Conservation (phyloP, 2,888 invertebrate genomes). For the Ormyrus labotus region DNA sequence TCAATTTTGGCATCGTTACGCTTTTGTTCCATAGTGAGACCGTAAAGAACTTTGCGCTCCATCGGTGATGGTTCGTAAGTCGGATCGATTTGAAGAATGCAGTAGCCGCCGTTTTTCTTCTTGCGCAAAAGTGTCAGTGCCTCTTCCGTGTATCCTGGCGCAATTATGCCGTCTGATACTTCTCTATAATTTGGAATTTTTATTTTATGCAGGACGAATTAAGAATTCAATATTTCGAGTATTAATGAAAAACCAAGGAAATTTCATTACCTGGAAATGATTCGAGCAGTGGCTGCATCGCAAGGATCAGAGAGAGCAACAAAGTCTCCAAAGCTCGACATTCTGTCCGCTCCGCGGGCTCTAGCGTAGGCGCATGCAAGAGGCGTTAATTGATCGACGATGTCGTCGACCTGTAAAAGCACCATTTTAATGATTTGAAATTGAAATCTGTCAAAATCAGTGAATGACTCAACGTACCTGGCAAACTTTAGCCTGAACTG, state of each 20-base stretch:
- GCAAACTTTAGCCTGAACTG: constrained; percentile 89
- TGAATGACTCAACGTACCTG: constrained; percentile 77
- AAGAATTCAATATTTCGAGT: neutral
- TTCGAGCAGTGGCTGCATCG: constrained; percentile 92
- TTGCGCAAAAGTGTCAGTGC: constrained; percentile 92
- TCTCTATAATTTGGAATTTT: constrained; percentile 77
- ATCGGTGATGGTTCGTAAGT: constrained; percentile 87
- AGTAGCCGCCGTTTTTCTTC: constrained; percentile 96
- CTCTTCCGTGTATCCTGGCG: constrained; percentile 90
- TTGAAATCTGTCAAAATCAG: neutral
- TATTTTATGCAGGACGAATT: neutral
- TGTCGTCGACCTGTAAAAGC: constrained; percentile 83
- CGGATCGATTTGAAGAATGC: constrained; percentile 94
- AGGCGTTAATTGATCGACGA: constrained; percentile 85
- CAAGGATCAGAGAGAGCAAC: constrained; percentile 94
- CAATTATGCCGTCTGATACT: constrained; percentile 99
- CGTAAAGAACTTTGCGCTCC: constrained; percentile 91
- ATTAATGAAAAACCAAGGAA: neutral
- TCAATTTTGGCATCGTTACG: constrained; percentile 93
- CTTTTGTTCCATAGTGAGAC: constrained; percentile 90
- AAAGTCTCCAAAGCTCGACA: constrained; percentile 99
- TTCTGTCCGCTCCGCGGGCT: constrained; percentile 97
- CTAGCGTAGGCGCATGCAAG: constrained; percentile 95
- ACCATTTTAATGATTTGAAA: neutral
- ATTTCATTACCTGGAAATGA: constrained; percentile 84